Evolutionary conservation across 2,113 vertebrate species (phyloP).

Genomic region (Chloebia gouldiae): DNA sequence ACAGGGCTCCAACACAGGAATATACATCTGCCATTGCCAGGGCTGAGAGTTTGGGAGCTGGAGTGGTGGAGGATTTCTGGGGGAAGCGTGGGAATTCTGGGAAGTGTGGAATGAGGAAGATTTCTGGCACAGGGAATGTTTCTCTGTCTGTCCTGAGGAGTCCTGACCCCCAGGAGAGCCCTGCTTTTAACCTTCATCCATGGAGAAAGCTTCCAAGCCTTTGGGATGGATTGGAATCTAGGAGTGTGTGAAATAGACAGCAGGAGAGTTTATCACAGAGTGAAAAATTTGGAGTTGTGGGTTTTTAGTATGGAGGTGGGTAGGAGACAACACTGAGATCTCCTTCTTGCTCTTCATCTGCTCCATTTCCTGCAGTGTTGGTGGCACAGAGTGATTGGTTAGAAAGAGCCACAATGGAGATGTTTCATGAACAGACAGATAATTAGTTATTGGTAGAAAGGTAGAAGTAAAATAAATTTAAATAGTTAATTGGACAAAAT

Average conservation of each 20-base stretch:
- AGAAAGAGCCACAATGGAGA: too few relatives aligned
- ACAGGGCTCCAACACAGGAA: background rate
- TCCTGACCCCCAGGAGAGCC: background rate
- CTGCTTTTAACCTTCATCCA: background rate
- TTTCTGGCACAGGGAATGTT: background rate
- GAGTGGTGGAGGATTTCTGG: background rate
- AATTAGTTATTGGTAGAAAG: too few relatives aligned
- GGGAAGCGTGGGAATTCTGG: background rate
- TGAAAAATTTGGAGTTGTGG: background rate
- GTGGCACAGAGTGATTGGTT: too few relatives aligned
- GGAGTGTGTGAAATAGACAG: background rate
- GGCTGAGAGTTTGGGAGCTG: background rate
- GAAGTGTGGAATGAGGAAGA: background rate
- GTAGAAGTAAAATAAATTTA: too few relatives aligned
- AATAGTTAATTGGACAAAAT: too few relatives aligned
- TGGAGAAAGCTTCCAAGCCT: background rate
- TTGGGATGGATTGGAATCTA: background rate
- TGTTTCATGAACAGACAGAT: too few relatives aligned
- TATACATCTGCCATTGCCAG: background rate
- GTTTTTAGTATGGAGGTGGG: background rate
- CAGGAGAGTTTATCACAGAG: background rate
- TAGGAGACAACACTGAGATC: background rate
- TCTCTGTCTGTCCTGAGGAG: background rate
- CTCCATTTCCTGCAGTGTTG: too few relatives aligned
- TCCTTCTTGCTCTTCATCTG: background rate